Percentiles rank a stretch among this genome's conserved stretches.
Evolutionary conservation across 2,797 vertebrate species (phyloP).

Genomic region (Pagetopsis macropterus): DNA sequence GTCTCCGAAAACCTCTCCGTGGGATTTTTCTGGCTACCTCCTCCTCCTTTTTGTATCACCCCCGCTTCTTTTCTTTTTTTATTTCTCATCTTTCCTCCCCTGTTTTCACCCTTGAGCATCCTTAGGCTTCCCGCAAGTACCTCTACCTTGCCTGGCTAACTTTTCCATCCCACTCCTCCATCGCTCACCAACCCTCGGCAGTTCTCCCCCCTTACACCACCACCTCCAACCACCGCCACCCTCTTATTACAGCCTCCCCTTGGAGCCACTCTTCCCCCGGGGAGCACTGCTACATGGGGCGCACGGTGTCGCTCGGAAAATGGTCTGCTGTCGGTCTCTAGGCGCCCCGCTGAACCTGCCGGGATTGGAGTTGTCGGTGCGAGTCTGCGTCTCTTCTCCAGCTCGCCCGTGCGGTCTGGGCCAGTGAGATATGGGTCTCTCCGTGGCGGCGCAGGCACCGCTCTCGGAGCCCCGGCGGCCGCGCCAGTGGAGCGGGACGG

Average conservation of each 20-base stretch:
- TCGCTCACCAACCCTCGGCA: constrained; percentile 44
- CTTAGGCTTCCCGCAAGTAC: constrained; percentile 44
- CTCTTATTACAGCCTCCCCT: constrained; percentile 60
- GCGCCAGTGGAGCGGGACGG: constrained; percentile 85
- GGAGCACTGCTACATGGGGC: constrained; percentile 81
- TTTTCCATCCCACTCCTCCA: constrained; percentile 68
- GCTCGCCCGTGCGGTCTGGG: constrained; percentile 68
- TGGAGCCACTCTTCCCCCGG: constrained; percentile 54
- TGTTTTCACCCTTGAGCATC: constrained; percentile 67
- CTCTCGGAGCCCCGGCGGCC: constrained; percentile 73
- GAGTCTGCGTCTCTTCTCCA: constrained; percentile 67
- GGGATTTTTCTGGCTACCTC: constrained; percentile 70
- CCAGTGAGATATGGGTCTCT: constrained; percentile 81
- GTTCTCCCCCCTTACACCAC: constrained; percentile 6
- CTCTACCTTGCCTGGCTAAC: constrained; percentile 62
- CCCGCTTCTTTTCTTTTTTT: constrained; percentile 21
- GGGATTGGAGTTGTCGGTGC: constrained; percentile 76
- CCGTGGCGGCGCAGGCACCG: constrained; percentile 69
- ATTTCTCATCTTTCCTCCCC: constrained; percentile 33
- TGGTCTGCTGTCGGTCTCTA: constrained; percentile 76
- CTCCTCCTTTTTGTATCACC: constrained; percentile 14
- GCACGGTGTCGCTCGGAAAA: constrained; percentile 80
- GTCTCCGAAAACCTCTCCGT: constrained; percentile 42
- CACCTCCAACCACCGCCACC: not conserved
- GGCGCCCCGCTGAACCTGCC: constrained; percentile 72